A percentile compares a stretch with the other conserved stretches of the same genome.
These are phyloP conservation scores for Alsophila aescularia DNA, from an alignment of 2,888 invertebrate genomes.

Conservation along the genomic window DNA sequence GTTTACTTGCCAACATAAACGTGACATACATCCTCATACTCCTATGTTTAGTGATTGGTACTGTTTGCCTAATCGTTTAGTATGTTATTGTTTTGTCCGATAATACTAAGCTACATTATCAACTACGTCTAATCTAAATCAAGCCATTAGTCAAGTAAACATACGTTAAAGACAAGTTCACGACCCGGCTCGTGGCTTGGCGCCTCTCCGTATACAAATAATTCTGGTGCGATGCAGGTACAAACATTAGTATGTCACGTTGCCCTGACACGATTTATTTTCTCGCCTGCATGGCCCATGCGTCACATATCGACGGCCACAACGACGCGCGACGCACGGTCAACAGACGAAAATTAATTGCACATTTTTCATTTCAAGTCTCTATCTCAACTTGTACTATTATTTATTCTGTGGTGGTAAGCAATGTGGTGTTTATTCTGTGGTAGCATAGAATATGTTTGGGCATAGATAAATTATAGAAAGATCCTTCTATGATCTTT, in stretches of 20 bases:
- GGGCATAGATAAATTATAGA: no score
- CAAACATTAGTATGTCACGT: slow-evolving; percentile 34
- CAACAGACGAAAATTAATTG: slow-evolving; percentile 24
- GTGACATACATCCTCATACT: background rate
- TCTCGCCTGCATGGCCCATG: slow-evolving; percentile 3
- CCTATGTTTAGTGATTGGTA: background rate
- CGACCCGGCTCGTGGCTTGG: slow-evolving; percentile 21
- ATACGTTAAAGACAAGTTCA: slow-evolving; percentile 26
- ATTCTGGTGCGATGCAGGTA: slow-evolving; percentile 33
- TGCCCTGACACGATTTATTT: slow-evolving; percentile 26
- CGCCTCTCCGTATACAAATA: slow-evolving; percentile 28
- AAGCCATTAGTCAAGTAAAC: slow-evolving; percentile 21
- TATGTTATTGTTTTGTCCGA: slow-evolving; percentile 1
- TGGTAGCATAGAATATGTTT: no score
- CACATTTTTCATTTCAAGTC: slow-evolving; percentile 1
- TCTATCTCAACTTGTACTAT: background rate
- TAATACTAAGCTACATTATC: slow-evolving; percentile 12
- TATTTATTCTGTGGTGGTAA: no score
- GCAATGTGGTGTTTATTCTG: no score
- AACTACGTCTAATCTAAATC: slow-evolving; percentile 21
- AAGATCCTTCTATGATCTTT: no score
- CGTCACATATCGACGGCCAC: slow-evolving; percentile 18
- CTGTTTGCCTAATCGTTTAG: background rate
- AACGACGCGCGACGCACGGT: no score
- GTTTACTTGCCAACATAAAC: no score